Evolutionary conservation across 2,888 invertebrate genomes (phyloP).

Genomic region (Mythimna vitellina): DNA sequence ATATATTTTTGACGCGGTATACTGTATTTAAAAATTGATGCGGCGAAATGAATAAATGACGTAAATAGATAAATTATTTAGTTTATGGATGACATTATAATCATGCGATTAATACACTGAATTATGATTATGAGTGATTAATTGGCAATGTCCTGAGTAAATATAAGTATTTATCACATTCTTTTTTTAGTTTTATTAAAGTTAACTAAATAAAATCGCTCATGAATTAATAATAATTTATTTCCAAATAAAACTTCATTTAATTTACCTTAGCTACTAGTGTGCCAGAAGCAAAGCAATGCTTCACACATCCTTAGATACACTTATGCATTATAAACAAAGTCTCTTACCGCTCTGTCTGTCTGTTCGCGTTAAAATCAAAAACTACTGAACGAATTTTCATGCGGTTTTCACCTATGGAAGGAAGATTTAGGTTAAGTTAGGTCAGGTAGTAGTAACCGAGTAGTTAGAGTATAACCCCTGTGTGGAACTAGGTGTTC

Average conservation of each 20-base stretch:
- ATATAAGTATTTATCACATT: not conserved
- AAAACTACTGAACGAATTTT: too few species aligned
- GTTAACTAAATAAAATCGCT: not conserved
- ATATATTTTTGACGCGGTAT: constrained; percentile 41
- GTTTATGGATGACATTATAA: constrained; percentile 26
- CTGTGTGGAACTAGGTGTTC: too few species aligned
- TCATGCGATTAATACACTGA: constrained; percentile 33
- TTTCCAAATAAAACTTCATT: not conserved
- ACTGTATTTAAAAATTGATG: constrained; percentile 36
- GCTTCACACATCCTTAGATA: too few species aligned
- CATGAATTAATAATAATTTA: not conserved
- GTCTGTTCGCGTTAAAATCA: too few species aligned
- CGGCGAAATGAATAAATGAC: constrained; percentile 19
- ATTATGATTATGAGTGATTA: constrained; percentile 10
- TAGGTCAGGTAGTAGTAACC: too few species aligned
- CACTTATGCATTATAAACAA: too few species aligned
- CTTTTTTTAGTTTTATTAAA: not conserved
- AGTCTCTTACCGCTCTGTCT: too few species aligned
- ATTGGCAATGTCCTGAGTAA: not conserved
- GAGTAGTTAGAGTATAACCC: too few species aligned
- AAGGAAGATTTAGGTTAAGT: too few species aligned
- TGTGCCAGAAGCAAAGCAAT: too few species aligned
- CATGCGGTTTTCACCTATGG: too few species aligned
- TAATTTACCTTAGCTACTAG: not conserved
- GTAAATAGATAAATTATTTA: constrained; percentile 14